A percentile compares a stretch with the other conserved stretches of the same genome.
Conservation (phyloP, 2,797 vertebrate genomes). For the Alfaro cultratus region DNA sequence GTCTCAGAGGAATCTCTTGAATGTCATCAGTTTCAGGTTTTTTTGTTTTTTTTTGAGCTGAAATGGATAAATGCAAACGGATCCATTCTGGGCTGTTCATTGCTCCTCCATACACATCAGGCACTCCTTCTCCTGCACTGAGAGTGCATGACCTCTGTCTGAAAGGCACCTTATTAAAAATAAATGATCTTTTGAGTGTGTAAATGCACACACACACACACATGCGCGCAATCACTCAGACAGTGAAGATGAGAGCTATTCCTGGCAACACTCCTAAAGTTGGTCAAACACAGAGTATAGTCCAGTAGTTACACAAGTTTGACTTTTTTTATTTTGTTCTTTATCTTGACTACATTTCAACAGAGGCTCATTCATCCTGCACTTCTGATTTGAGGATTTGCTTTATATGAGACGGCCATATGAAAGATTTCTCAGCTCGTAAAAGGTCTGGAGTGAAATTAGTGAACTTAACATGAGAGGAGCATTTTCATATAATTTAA, state of each 20-base stretch:
- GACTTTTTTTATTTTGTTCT: conserved; percentile 10
- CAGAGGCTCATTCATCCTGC: conserved; percentile 40
- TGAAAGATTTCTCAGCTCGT: conserved; percentile 2
- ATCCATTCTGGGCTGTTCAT: conserved; percentile 45
- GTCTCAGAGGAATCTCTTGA: conserved; percentile 45
- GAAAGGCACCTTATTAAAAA: conserved; percentile 73
- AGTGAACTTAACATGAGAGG: conserved; percentile 35
- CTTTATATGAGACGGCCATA: conserved; percentile 27
- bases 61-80: conserved; percentile 27
- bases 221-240: conserved; percentile 2
- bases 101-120: conserved; percentile 30
- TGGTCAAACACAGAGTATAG: conserved; percentile 28
- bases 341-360: conserved; percentile 26
- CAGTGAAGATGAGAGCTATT: conserved; percentile 37
- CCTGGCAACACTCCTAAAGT: conserved; percentile 10
- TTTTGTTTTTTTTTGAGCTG: neutral
- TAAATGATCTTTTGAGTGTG: conserved; percentile 69
- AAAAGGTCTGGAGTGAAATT: conserved; percentile 47
- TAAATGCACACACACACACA: conserved; percentile 31
- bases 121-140: conserved; percentile 9
- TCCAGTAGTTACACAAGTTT: conserved; percentile 31
- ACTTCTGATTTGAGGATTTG: conserved; percentile 30
- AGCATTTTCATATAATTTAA: neutral
- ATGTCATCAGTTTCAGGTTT: conserved; percentile 31
- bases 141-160: conserved; percentile 72